Conservation (phyloP, 1,140 invertebrate species). For the Choristoneura fumiferana region DNA sequence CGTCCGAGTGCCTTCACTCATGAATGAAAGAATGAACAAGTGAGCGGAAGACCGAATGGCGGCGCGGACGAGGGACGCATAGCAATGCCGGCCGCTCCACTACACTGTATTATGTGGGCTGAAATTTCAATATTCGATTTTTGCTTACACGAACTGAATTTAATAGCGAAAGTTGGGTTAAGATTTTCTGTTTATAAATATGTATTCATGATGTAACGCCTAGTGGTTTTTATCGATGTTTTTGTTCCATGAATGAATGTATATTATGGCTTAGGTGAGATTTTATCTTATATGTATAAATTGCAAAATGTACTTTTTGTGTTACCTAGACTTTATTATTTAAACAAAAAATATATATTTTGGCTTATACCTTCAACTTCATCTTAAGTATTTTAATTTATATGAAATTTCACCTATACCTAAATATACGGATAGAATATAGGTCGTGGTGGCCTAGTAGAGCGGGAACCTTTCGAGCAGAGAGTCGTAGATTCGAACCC, state of each 20-base stretch:
- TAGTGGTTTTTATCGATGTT: background rate
- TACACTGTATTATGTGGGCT: conserved; percentile 7
- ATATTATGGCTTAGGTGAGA: too few species aligned
- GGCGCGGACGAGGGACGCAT: conserved; percentile 1
- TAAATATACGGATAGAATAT: too few species aligned
- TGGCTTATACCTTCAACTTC: too few species aligned
- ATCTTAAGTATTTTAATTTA: too few species aligned
- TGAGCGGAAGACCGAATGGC: background rate
- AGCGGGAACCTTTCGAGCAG: too few species aligned
- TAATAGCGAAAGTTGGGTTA: background rate
- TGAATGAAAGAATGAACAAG: background rate
- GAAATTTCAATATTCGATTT: conserved; percentile 12
- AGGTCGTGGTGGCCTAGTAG: too few species aligned
- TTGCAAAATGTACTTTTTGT: too few species aligned
- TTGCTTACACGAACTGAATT: conserved; percentile 2
- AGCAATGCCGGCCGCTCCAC: conserved; percentile 13
- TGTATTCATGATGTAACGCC: background rate
- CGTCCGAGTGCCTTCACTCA: background rate
- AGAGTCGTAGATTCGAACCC: too few species aligned
- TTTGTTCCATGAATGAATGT: background rate
- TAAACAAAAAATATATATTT: too few species aligned
- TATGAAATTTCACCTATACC: too few species aligned
- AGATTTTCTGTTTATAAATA: background rate
- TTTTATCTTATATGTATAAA: too few species aligned
- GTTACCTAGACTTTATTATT: too few species aligned